Evolutionary conservation across 2,888 invertebrate genomes (phyloP).

Genomic region (Agriopis marginaria): DNA sequence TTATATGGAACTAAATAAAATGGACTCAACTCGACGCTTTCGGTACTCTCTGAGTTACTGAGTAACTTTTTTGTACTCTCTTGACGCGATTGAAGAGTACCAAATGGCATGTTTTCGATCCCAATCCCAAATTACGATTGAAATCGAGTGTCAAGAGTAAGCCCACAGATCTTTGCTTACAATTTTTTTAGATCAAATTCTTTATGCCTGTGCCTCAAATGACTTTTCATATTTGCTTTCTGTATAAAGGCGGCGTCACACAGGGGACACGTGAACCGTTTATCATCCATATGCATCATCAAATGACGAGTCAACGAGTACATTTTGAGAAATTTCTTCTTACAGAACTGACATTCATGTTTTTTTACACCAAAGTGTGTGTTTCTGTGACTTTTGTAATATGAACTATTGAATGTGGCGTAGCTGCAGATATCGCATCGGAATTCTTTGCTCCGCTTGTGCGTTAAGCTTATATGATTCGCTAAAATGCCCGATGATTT

Average conservation of each 20-base stretch:
- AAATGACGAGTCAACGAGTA: slow-evolving; percentile 7
- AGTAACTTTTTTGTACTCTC: too few relatives aligned
- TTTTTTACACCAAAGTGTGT: background rate
- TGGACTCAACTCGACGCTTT: too few relatives aligned
- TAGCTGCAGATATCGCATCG: slow-evolving; percentile 8
- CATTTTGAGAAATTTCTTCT: slow-evolving; percentile 9
- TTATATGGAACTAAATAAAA: too few relatives aligned
- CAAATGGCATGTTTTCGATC: too few relatives aligned
- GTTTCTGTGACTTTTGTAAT: slow-evolving; percentile 1
- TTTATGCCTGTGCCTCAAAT: slow-evolving; percentile 5
- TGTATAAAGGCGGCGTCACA: slow-evolving; percentile 16
- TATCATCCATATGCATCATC: slow-evolving; percentile 13
- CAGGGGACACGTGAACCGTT: slow-evolving; percentile 4
- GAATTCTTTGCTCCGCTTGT: slow-evolving; percentile 1
- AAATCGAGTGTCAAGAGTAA: too few relatives aligned
- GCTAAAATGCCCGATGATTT: background rate
- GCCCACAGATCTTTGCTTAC: background rate
- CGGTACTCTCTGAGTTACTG: too few relatives aligned
- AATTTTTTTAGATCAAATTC: slow-evolving; percentile 6
- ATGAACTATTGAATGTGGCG: slow-evolving; percentile 2
- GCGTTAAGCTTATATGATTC: slow-evolving; percentile 1
- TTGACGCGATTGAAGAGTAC: too few relatives aligned
- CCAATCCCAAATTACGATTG: too few relatives aligned
- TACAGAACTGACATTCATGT: slow-evolving; percentile 7
- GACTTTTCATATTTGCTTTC: slow-evolving; percentile 15